Evolutionary conservation across 2,113 vertebrate species (phyloP).

Genomic region (Glaucomys volans): DNA sequence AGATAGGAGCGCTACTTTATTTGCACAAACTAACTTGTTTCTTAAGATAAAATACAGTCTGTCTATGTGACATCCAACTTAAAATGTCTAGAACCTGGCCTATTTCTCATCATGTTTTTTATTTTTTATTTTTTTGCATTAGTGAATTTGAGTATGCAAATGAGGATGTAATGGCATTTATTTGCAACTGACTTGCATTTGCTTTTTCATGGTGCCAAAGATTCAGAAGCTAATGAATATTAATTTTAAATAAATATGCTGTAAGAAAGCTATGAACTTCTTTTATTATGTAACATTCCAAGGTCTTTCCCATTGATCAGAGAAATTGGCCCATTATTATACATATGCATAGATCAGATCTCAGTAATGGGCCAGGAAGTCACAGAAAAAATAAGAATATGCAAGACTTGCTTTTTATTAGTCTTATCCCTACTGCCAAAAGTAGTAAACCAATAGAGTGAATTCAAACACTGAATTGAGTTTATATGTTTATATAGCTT

Average conservation of each 20-base stretch:
- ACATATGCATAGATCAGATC: neutral
- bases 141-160: conserved; percentile 51
- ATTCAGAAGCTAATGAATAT: conserved; percentile 69
- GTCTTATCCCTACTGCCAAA: neutral
- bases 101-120: neutral
- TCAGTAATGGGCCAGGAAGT: neutral
- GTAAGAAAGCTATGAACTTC: conserved; percentile 17
- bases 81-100: conserved; percentile 3
- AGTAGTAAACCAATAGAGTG: neutral
- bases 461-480: neutral
- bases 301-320: conserved; percentile 34
- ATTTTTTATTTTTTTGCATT: neutral
- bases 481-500: neutral
- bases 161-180: conserved; percentile 33
- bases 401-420: neutral
- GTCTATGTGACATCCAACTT: neutral
- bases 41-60: conserved; percentile 38
- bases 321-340: neutral
- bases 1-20: conserved; percentile 9
- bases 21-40: conserved; percentile 59
- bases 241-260: conserved; percentile 71
- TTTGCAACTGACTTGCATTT: conserved; percentile 50
- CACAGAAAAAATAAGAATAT: conserved; percentile 17
- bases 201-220: neutral
- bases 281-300: conserved; percentile 15